Conservation (phyloP, 1,140 invertebrate genomes). For the Drosophila santomea region DNA sequence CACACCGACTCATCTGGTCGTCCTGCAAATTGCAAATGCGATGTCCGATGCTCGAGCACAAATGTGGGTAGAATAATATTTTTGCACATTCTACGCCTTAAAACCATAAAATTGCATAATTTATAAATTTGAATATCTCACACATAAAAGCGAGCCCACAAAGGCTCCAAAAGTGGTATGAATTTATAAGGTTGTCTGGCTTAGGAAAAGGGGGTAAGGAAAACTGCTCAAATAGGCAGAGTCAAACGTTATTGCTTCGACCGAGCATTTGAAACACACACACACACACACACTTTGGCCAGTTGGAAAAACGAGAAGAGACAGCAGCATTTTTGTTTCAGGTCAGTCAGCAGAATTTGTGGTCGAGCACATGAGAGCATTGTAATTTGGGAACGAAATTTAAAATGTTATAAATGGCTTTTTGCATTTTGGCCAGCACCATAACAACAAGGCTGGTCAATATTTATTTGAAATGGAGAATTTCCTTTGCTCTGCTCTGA, state of each 20-base stretch:
- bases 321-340: slow-evolving; percentile 12
- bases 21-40: slow-evolving; percentile 12
- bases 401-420: slow-evolving; percentile 44
- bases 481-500: slow-evolving; percentile 9
- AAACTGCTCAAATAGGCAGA: slow-evolving; percentile 6
- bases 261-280: slow-evolving; percentile 48
- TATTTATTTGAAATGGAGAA: slow-evolving; percentile 37
- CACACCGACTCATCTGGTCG: neutral
- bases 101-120: slow-evolving; percentile 80
- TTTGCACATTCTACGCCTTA: slow-evolving; percentile 73
- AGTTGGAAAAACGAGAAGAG: slow-evolving; percentile 19
- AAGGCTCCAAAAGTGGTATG: slow-evolving; percentile 5
- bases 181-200: neutral
- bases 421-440: slow-evolving; percentile 14
- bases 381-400: slow-evolving; percentile 30
- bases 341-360: slow-evolving; percentile 40
- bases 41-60: slow-evolving; percentile 51
- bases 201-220: neutral
- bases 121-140: slow-evolving; percentile 78
- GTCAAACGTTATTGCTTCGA: slow-evolving; percentile 56
- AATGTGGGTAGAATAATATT: slow-evolving; percentile 79
- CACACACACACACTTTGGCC: slow-evolving; percentile 28
- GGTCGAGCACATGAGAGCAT: slow-evolving; percentile 24
- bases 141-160: slow-evolving; percentile 28
- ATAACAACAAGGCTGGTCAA: slow-evolving; percentile 14